These are phyloP conservation scores for Volucella inflata DNA, from an alignment of 2,888 invertebrate genomes.

Conservation along the genomic window DNA sequence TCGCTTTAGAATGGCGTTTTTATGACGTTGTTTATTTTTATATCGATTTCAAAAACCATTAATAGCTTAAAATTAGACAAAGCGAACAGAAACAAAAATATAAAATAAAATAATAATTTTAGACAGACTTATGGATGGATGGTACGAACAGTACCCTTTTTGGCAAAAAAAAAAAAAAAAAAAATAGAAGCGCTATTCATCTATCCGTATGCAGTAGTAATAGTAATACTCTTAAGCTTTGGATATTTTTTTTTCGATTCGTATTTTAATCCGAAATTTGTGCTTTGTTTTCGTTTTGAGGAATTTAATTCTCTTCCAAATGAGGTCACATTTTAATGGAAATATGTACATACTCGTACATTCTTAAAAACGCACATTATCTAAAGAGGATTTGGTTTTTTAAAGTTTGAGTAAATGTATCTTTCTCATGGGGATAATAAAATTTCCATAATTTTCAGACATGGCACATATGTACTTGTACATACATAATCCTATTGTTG, in stretches of 20 bases:
- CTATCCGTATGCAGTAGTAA: conserved; percentile 16
- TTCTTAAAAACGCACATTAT: conserved; percentile 27
- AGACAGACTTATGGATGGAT: background rate
- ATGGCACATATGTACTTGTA: conserved; percentile 44
- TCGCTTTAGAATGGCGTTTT: conserved; percentile 3
- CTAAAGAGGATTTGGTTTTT: conserved; percentile 50
- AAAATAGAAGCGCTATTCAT: conserved; percentile 14
- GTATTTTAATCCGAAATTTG: conserved; percentile 46
- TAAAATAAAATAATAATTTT: background rate
- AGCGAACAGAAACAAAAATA: background rate
- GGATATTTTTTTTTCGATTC: background rate
- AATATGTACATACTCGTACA: too few species aligned
- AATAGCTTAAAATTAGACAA: conserved; percentile 44
- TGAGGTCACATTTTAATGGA: conserved; percentile 51
- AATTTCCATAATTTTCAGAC: conserved; percentile 53
- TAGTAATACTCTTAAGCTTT: conserved; percentile 27
- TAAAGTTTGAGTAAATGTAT: background rate
- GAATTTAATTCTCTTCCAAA: conserved; percentile 60
- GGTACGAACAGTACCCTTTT: background rate
- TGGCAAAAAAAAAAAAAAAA: background rate
- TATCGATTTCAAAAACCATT: conserved; percentile 25
- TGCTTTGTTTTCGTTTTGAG: conserved; percentile 43
- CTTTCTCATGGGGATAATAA: conserved; percentile 40
- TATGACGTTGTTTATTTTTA: background rate
- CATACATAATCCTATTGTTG: conserved; percentile 34